Evolutionary conservation across 1,140 invertebrate genomes (phyloP), one percentile per base, ranked within the genome.

Genomic region (Monomorium pharaonis): DNA sequence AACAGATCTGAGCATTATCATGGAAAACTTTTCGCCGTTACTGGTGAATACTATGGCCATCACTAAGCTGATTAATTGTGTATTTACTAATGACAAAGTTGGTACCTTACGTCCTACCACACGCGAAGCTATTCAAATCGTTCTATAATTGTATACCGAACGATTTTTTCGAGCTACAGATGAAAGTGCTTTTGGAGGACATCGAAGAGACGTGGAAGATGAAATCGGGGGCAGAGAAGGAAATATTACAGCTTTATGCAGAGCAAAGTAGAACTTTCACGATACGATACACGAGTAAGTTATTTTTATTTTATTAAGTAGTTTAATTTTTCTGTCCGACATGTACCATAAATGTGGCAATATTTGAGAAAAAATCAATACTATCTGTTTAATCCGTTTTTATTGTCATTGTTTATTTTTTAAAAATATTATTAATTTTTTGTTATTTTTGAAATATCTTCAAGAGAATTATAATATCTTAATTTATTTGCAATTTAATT

Each of bases 11-110:
- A 51, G 7, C 18, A 78, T 78, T 7, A 30, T 77, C 24, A 85
- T 85, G 60, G 62, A 54, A 27, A 65, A 65, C 16, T 4, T 1
- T 14, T 83, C 78, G 12, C 37, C 51, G 3, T 18, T 72, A 56
- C 7, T 81, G 24, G n/a, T 44, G 16, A 21, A 72, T n/a, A 47
- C 24, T 3, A 1, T 83, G 3, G 5, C 65, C 12, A 12, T 69
- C n/a, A 18, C 65, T 6, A 86, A 86, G 6, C 1, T 84, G 6
- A 18, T 60, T 33, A 86, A 86, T 4, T 63, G 21, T 44, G 0
- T 65, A 14, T 65, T 21, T 33, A 84, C 72, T 56, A 77, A 75
- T 33, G 6, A 49, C 7, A 70, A 72, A 77, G 77, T 72, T 58
- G 18, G 83, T 67, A 27, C 6, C 24, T 75, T 56, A 65, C 10